Evolutionary conservation across 2,888 invertebrate genomes (phyloP), one percentile per base, ranked within the genome.

Genomic region (Drosophila yooni): DNA sequence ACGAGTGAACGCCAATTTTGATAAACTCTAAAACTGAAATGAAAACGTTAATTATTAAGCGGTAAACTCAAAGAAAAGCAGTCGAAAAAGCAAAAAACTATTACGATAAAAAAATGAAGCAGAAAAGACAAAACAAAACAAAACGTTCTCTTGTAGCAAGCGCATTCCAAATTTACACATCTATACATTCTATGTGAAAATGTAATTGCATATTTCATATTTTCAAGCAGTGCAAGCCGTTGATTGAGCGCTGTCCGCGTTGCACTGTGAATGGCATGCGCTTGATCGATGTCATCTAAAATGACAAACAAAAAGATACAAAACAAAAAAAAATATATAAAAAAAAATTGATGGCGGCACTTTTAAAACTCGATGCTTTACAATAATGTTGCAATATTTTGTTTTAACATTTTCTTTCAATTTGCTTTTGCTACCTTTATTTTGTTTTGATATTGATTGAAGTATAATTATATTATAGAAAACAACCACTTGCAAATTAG

Each of bases 351-450:
- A 70, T 73, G 74, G 64, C 73, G 59, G 77, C 70, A 40, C 51
- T 59, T 58, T 60, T 27, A 72, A 69, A 53, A 60, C 27, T 81
- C 46, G 43, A 68, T 82, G 79, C 82, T 81, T 86, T 77, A 74
- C 73, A 76, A 77, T 62, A 69, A 71, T 89, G 89, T 85, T 85
- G 85, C 85, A 85, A 85, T 85, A 85, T 71, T 74, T 76, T 63
- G 60, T 70, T 66, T 76, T 51, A 57, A 60, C 58, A 71, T 76
- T 71, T 53, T 70, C 65, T 68, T 63, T 53, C 40, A 65, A 52
- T 66, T 69, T 70, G 70, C 62, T 69, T 79, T 76, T 70, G 70
- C 67, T 70, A 69, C 29, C 61, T 73, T 64, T 75, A 73, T 64
- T 77, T 87, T 81, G 72, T 70, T 77, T 86, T 88, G 79, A 82